Percentiles rank a stretch among this genome's conserved stretches.
Evolutionary conservation across 2,113 vertebrate species (phyloP).

Genomic region (Pyrgilauda ruficollis): DNA sequence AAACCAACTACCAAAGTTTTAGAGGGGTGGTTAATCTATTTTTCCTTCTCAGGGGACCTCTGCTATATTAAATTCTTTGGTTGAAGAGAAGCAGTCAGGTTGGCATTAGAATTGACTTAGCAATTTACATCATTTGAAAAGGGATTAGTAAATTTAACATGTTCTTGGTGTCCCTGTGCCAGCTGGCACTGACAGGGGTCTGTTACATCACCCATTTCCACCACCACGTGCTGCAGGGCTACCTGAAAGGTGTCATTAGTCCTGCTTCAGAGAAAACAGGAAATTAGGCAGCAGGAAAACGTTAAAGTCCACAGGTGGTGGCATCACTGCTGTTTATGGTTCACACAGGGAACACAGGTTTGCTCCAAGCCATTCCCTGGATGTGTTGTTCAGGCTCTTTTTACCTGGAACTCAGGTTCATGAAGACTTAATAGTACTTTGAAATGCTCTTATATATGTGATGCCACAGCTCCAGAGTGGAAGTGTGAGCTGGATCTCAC

Average conservation of each 20-base stretch:
- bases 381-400: neutral
- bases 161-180: neutral
- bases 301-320: neutral
- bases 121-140: conserved; percentile 40
- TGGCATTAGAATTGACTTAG: conserved; percentile 13
- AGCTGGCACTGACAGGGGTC: neutral
- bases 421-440: neutral
- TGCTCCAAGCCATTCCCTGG: neutral
- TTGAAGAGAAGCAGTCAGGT: conserved; percentile 7
- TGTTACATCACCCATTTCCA: neutral
- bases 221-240: neutral
- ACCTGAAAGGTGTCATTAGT: neutral
- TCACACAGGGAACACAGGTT: neutral
- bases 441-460: neutral
- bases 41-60: conserved; percentile 41
- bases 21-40: conserved; percentile 6
- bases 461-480: neutral
- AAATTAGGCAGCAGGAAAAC: neutral
- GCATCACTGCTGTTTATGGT: neutral
- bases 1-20: conserved; percentile 54
- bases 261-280: neutral
- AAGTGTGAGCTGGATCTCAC: neutral
- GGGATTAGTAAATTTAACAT: conserved; percentile 1
- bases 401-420: neutral
- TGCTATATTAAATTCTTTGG: conserved; percentile 45